Evolutionary conservation across 2,113 vertebrate genomes (phyloP).

Genomic region (Alosa alosa): DNA sequence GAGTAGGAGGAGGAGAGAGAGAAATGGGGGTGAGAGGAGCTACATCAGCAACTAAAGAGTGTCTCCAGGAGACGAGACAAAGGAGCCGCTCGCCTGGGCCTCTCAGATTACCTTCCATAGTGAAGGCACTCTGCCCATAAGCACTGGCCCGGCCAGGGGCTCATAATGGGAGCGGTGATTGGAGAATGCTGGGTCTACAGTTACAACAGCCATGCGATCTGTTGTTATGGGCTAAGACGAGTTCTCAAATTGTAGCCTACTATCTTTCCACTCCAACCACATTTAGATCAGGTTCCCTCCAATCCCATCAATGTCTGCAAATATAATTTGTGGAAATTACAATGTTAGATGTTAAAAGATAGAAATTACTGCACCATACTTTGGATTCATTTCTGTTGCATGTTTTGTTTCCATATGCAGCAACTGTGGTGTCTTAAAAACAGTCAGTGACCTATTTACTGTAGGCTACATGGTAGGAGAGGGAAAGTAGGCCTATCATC

Average conservation of each 20-base stretch:
- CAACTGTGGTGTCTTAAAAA: background rate
- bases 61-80: background rate
- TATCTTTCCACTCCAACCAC: background rate
- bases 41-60: background rate
- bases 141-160: background rate
- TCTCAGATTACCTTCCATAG: background rate
- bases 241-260: background rate
- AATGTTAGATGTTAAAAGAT: background rate
- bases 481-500: too few relatives aligned
- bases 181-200: background rate
- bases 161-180: background rate
- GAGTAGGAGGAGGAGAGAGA: conserved; percentile 15
- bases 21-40: background rate
- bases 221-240: background rate
- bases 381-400: background rate
- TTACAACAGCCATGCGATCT: background rate
- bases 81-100: background rate
- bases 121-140: background rate
- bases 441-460: too few relatives aligned
- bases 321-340: background rate
- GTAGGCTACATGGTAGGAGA: too few relatives aligned
- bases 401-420: background rate
- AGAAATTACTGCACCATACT: background rate
- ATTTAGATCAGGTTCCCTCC: background rate
- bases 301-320: background rate